These are phyloP conservation scores for Brachylomia viminalis DNA, from an alignment of 2,888 invertebrate genomes.

Conservation along the genomic window DNA sequence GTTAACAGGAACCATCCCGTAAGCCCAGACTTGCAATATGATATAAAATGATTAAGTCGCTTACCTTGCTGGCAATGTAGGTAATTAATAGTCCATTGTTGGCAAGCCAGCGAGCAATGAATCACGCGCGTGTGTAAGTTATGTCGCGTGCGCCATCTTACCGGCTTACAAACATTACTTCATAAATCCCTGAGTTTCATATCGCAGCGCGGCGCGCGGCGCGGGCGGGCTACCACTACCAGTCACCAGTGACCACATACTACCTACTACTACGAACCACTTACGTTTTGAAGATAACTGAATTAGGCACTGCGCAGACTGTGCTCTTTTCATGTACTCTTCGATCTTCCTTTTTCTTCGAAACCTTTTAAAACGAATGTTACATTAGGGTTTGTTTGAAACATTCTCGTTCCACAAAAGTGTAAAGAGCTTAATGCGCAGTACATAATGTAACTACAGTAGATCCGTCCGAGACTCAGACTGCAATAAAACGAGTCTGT, in stretches of 20 bases:
- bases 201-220: background rate
- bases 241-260: background rate
- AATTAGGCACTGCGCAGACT: background rate
- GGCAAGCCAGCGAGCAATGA: slow-evolving; percentile 39
- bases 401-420: slow-evolving; percentile 8
- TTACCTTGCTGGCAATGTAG: slow-evolving; percentile 36
- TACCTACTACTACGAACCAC: background rate
- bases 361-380: slow-evolving; percentile 11
- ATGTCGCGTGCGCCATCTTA: slow-evolving; percentile 47
- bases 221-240: background rate
- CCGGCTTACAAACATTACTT: slow-evolving; percentile 48
- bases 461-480: background rate
- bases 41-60: slow-evolving; percentile 39
- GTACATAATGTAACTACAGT: slow-evolving; percentile 3
- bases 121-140: slow-evolving; percentile 44
- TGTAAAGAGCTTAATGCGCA: slow-evolving; percentile 1
- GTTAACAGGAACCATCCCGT: background rate
- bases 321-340: too few species aligned
- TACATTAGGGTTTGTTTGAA: slow-evolving; percentile 17
- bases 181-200: slow-evolving; percentile 47
- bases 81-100: slow-evolving; percentile 55
- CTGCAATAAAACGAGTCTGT: slow-evolving; percentile 17
- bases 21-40: slow-evolving; percentile 10
- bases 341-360: background rate
- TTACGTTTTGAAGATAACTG: background rate